A percentile compares a stretch with the other conserved stretches of the same genome.
phyloP scores from a whole-genome alignment of 2,113 vertebrate genomes.

The Xenus cinereus region DNA sequence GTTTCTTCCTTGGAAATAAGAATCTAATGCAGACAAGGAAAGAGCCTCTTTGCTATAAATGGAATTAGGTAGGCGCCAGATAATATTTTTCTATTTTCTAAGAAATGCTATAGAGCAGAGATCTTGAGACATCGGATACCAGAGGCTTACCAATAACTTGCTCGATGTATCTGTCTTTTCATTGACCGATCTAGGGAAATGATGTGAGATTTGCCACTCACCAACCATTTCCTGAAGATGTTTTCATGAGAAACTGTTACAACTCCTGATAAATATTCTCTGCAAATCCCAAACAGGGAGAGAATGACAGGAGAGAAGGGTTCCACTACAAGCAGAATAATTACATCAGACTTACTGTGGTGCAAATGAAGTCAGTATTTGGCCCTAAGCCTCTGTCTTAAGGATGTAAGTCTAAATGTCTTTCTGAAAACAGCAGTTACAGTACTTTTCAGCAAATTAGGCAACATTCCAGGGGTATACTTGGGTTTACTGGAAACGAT shows the following conservation, averaged over 20 bases:
- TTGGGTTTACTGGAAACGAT: conserved; percentile 55
- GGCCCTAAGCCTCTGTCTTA: background rate
- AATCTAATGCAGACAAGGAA: background rate
- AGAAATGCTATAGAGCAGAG: background rate
- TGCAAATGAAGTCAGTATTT: background rate
- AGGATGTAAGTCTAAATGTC: background rate
- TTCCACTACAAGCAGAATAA: background rate
- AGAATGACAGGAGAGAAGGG: background rate
- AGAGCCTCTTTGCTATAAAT: background rate
- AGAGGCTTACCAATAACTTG: background rate
- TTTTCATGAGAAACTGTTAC: background rate
- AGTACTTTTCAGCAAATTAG: conserved; percentile 37
- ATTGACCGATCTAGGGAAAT: background rate
- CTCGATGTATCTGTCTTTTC: background rate
- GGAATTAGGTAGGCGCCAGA: background rate
- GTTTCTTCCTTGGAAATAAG: background rate
- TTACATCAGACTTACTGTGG: background rate
- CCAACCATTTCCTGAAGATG: background rate
- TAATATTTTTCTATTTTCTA: background rate
- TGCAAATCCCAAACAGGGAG: background rate
- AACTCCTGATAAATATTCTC: background rate
- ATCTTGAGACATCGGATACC: background rate
- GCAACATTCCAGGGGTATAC: conserved; percentile 33
- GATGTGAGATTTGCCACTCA: background rate
- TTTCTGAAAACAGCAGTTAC: conserved; percentile 42